These are phyloP conservation scores for Morone chrysops DNA, from an alignment of 2,113 vertebrate species.

Conservation along the genomic window DNA sequence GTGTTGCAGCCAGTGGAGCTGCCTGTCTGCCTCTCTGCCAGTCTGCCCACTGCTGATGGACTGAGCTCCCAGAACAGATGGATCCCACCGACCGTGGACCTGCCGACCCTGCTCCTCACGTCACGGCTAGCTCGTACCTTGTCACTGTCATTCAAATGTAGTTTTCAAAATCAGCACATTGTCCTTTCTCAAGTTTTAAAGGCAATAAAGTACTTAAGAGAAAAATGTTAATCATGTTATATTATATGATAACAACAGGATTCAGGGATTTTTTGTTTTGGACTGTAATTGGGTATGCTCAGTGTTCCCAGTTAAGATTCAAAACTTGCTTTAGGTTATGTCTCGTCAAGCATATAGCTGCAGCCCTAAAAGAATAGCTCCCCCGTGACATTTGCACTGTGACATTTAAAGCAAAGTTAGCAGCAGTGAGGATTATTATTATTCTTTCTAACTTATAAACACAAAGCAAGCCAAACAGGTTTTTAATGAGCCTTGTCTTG, in stretches of 20 bases:
- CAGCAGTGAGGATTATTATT: conserved; percentile 27
- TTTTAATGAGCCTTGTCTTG: conserved; percentile 53
- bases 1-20: conserved; percentile 89
- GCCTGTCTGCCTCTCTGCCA: conserved; percentile 54
- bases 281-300: background rate
- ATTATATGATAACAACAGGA: background rate
- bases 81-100: conserved; percentile 8
- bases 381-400: conserved; percentile 38
- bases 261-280: conserved; percentile 14
- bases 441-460: conserved; percentile 44
- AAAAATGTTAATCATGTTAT: conserved; percentile 3
- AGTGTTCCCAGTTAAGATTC: conserved; percentile 1
- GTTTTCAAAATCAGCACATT: conserved; percentile 11
- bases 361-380: conserved; percentile 20
- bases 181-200: conserved; percentile 20
- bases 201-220: conserved; percentile 40
- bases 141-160: conserved; percentile 2
- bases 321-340: conserved; percentile 24
- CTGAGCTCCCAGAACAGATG: conserved; percentile 33
- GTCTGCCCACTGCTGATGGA: conserved; percentile 19
- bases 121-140: background rate
- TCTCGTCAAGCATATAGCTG: conserved; percentile 11
- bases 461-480: conserved; percentile 19
- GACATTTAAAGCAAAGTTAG: conserved; percentile 50
- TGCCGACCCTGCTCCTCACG: conserved; percentile 5